These are phyloP conservation scores for Cebus imitator DNA, from an alignment of 2,113 vertebrate genomes.

Conservation along the genomic window DNA sequence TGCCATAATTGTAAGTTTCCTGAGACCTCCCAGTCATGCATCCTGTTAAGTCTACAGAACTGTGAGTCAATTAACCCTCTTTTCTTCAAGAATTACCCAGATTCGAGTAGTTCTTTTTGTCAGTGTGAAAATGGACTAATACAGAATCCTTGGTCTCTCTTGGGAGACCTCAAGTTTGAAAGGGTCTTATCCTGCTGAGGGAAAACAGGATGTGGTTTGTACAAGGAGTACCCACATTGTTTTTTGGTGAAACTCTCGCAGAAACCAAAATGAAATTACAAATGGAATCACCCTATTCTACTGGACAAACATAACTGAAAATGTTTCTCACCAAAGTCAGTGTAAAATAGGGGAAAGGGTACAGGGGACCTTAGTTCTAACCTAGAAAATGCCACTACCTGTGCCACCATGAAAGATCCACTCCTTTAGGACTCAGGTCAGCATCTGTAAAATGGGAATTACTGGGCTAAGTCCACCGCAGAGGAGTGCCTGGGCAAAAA, in stretches of 20 bases:
- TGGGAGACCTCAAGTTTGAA: neutral
- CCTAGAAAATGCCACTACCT: neutral
- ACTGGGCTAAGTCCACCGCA: neutral
- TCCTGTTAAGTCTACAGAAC: too few relatives aligned
- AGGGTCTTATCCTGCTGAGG: neutral
- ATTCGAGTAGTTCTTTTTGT: too few relatives aligned
- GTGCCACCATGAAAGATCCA: too few relatives aligned
- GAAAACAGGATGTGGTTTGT: neutral
- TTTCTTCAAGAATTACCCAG: too few relatives aligned
- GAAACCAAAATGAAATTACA: neutral
- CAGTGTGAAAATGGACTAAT: too few relatives aligned
- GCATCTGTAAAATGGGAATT: neutral
- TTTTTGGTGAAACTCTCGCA: neutral
- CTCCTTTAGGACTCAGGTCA: neutral
- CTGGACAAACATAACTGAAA: neutral
- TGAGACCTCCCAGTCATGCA: too few relatives aligned
- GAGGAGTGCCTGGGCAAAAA: rapidly evolving
- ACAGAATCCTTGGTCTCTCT: too few relatives aligned
- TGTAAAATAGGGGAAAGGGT: neutral
- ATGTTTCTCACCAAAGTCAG: neutral
- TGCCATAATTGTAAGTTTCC: too few relatives aligned
- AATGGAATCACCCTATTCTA: neutral
- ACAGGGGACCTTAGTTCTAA: neutral
- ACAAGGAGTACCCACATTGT: neutral
- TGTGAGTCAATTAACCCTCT: too few relatives aligned